Percentiles rank a stretch among this genome's conserved stretches.
phyloP scores from a whole-genome alignment of 2,888 invertebrate genomes.

The Coenonympha glycerion region DNA sequence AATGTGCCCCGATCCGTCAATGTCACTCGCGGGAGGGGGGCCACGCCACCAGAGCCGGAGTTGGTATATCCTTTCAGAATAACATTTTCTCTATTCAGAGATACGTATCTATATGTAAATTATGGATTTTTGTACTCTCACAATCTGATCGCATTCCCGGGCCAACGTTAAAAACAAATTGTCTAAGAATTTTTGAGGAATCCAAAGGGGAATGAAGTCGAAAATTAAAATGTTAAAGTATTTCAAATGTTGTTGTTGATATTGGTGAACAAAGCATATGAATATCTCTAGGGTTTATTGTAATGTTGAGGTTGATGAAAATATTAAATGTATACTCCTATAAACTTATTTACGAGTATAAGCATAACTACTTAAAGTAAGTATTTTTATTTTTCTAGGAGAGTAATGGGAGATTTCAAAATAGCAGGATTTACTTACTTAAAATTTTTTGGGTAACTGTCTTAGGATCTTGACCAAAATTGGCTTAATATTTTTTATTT shows the following conservation, averaged over 20 bases:
- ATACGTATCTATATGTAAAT: conserved; percentile 70
- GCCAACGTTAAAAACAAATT: conserved; percentile 21
- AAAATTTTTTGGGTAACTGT: too few relatives aligned
- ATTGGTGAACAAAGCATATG: neutral
- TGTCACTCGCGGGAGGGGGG: conserved; percentile 75
- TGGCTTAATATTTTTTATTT: too few relatives aligned
- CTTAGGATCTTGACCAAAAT: too few relatives aligned
- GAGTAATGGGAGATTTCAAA: too few relatives aligned
- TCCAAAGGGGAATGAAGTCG: conserved; percentile 9
- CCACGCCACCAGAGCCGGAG: conserved; percentile 65
- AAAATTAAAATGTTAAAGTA: conserved; percentile 7
- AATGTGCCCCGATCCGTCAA: conserved; percentile 82
- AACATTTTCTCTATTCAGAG: conserved; percentile 63
- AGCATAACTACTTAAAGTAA: too few relatives aligned
- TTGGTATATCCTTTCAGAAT: conserved; percentile 62
- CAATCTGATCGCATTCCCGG: conserved; percentile 24
- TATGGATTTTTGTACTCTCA: conserved; percentile 42
- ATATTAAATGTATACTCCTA: too few relatives aligned
- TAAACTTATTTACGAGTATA: too few relatives aligned
- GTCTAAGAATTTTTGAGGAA: conserved; percentile 19
- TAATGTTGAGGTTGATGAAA: too few relatives aligned
- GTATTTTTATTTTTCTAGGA: too few relatives aligned
- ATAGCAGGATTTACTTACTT: too few relatives aligned
- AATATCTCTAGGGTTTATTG: too few relatives aligned
- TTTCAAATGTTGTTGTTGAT: neutral